Percentiles rank a stretch among this genome's conserved stretches.
Conservation (phyloP, 1,140 invertebrate genomes). For the Drosophila subobscura region DNA sequence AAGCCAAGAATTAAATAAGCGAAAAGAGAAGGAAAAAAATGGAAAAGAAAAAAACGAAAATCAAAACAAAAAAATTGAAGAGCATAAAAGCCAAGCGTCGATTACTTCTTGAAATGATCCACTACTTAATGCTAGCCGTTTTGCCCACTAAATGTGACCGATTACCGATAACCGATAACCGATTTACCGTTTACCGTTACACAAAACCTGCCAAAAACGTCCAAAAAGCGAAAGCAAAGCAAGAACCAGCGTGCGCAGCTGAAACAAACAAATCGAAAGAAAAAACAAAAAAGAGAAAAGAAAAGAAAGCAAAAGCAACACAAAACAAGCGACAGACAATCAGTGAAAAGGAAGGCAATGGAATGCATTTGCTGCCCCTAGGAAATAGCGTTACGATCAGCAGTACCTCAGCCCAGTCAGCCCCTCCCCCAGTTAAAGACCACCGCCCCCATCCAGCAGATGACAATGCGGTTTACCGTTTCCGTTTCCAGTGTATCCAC, state of each 20-base stretch:
- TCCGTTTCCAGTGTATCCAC: slow-evolving; percentile 33
- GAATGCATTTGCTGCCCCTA: slow-evolving; percentile 25
- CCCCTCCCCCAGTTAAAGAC: slow-evolving; percentile 16
- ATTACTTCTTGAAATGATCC: slow-evolving; percentile 58
- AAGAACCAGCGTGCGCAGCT: slow-evolving; percentile 36
- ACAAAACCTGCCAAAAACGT: slow-evolving; percentile 27
- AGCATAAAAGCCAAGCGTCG: slow-evolving; percentile 76
- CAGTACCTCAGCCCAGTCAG: slow-evolving; percentile 46
- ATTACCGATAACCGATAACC: slow-evolving; percentile 34
- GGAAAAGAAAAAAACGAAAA: slow-evolving; percentile 7
- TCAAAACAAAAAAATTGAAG: slow-evolving; percentile 57
- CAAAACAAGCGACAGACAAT: slow-evolving; percentile 17
- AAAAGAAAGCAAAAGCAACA: slow-evolving; percentile 25
- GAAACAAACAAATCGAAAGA: slow-evolving; percentile 48
- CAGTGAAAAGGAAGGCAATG: slow-evolving; percentile 22
- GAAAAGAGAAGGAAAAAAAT: slow-evolving; percentile 20
- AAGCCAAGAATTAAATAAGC: slow-evolving; percentile 4
- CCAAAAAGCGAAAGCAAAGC: not conserved
- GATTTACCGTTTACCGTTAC: slow-evolving; percentile 36
- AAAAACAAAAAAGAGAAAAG: slow-evolving; percentile 39
- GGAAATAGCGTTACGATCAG: slow-evolving; percentile 23
- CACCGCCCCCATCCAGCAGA: not conserved
- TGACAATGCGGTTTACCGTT: slow-evolving; percentile 24
- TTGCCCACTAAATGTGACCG: slow-evolving; percentile 45
- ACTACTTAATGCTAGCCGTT: slow-evolving; percentile 32